These are phyloP conservation scores for Psilopogon haemacephalus DNA, from an alignment of 2,113 vertebrate species.

Conservation along the genomic window DNA sequence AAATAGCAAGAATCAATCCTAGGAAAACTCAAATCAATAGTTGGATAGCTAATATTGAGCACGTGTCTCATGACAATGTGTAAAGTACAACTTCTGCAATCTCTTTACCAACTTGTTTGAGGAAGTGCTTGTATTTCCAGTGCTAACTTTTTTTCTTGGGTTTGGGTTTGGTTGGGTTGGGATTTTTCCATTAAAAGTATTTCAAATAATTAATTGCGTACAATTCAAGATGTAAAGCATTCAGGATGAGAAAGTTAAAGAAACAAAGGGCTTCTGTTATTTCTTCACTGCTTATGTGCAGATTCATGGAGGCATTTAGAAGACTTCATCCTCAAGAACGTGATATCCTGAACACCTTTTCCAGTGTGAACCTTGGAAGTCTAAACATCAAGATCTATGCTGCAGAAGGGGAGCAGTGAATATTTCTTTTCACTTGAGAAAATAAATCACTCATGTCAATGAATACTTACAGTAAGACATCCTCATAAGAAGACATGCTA, in stretches of 20 bases:
- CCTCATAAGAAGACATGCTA: neutral
- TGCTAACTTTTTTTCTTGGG: neutral
- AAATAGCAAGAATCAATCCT: neutral
- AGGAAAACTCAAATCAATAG: neutral
- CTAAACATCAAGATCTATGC: neutral
- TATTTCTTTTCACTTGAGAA: neutral
- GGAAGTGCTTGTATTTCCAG: neutral
- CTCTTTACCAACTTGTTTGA: neutral
- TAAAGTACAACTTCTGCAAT: neutral
- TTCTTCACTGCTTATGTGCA: neutral
- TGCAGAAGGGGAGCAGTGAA: neutral
- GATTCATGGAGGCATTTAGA: neutral
- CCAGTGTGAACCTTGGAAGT: neutral
- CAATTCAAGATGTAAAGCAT: neutral
- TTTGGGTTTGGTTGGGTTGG: neutral
- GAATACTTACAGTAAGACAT: neutral
- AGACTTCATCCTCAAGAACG: rapidly evolving
- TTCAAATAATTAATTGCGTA: neutral
- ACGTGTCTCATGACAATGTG: neutral
- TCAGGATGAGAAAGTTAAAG: neutral
- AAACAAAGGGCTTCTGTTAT: neutral
- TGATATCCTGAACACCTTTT: neutral
- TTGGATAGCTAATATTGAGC: neutral
- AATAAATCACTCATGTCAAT: neutral
- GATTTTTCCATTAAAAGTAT: neutral